phyloP scores from a whole-genome alignment of 2,113 vertebrate genomes.

The Geothlypis trichas region DNA sequence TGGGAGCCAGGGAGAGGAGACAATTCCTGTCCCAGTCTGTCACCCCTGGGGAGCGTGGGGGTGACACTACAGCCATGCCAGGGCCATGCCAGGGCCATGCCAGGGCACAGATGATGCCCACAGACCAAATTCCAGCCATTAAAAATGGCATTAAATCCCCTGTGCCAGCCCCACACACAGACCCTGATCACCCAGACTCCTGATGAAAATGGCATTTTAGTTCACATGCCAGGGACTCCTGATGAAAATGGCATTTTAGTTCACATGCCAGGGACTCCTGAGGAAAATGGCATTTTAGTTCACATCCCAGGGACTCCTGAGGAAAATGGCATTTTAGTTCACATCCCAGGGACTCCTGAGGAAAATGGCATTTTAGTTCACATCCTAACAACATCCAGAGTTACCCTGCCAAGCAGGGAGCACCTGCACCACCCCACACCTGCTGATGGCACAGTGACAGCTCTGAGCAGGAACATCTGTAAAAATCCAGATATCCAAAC shows the following conservation, averaged over 20 bases:
- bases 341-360: not conserved
- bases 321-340: not conserved
- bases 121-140: not conserved
- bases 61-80: not conserved
- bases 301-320: too few species aligned
- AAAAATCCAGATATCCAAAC: not conserved
- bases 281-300: too few species aligned
- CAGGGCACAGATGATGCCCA: not conserved
- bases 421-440: not conserved
- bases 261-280: too few species aligned
- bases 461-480: not conserved
- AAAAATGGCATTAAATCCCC: not conserved
- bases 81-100: not conserved
- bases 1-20: not conserved
- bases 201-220: not conserved
- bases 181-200: fast-evolving
- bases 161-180: not conserved
- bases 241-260: too few species aligned
- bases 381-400: not conserved
- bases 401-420: not conserved
- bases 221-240: too few species aligned
- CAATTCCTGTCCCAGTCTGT: not conserved
- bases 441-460: not conserved
- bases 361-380: not conserved
- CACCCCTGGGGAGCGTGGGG: not conserved